Evolutionary conservation across 2,888 invertebrate genomes (phyloP).

Genomic region (Agrypnus murinus): DNA sequence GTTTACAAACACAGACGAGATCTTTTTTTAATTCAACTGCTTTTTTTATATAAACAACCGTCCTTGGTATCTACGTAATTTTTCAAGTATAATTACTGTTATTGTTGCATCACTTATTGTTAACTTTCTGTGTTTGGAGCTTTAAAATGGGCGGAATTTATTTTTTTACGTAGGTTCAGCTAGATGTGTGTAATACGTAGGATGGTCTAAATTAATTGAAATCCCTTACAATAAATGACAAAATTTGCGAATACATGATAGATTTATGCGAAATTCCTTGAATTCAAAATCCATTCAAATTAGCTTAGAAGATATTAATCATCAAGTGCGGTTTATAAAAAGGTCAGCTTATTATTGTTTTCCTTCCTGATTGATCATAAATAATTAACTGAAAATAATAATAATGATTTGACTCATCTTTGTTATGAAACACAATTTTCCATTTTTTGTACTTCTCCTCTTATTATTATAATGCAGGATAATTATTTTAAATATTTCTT

Average conservation of each 20-base stretch:
- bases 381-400: too few relatives aligned
- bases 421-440: too few relatives aligned
- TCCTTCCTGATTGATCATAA: too few relatives aligned
- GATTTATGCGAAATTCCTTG: too few relatives aligned
- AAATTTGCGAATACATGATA: background rate
- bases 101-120: constrained; percentile 25
- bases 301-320: background rate
- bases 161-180: constrained; percentile 25
- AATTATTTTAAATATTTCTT: too few relatives aligned
- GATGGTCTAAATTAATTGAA: constrained; percentile 17
- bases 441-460: too few relatives aligned
- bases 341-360: background rate
- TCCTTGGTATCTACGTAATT: constrained; percentile 21
- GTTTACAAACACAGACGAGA: background rate
- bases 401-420: too few relatives aligned
- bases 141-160: constrained; percentile 21
- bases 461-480: too few relatives aligned
- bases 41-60: constrained; percentile 7
- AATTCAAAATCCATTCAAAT: too few relatives aligned
- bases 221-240: constrained; percentile 12
- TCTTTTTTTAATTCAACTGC: constrained; percentile 11
- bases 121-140: background rate
- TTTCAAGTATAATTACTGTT: constrained; percentile 21
- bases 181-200: constrained; percentile 18
- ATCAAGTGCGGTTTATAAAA: background rate